Percentiles rank a stretch among this genome's conserved stretches.
Evolutionary conservation across 2,113 vertebrate species (phyloP).

Genomic region (Datnioides undecimradiatus): DNA sequence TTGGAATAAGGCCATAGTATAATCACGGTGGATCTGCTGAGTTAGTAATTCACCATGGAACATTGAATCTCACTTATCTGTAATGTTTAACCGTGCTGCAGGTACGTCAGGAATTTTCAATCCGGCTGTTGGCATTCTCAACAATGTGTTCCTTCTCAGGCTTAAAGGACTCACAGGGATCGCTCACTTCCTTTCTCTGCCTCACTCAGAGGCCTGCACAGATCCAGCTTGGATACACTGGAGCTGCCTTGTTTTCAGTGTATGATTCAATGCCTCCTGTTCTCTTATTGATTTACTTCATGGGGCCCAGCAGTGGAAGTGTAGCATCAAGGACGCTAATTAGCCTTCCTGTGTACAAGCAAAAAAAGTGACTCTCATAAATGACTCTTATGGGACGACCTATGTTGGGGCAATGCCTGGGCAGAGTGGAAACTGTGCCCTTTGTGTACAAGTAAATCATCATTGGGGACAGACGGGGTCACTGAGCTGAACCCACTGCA

Average conservation of each 20-base stretch:
- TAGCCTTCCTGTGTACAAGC: constrained; percentile 44
- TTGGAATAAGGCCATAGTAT: constrained; percentile 6
- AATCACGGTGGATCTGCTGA: constrained; percentile 25
- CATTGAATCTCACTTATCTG: constrained; percentile 33
- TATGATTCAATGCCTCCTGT: constrained; percentile 53
- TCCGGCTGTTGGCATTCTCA: not conserved
- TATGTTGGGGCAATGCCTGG: constrained; percentile 21
- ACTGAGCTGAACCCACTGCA: constrained; percentile 59
- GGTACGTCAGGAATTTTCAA: constrained; percentile 37
- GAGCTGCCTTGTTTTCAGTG: constrained; percentile 44
- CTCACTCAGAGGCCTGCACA: constrained; percentile 26
- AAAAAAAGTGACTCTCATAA: constrained; percentile 58
- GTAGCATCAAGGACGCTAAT: constrained; percentile 39
- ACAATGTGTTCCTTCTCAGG: constrained; percentile 27
- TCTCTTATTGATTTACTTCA: constrained; percentile 64
- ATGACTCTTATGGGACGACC: constrained; percentile 59
- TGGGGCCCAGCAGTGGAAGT: constrained; percentile 24
- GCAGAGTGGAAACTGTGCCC: constrained; percentile 67
- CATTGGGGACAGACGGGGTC: constrained; percentile 56
- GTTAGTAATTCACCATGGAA: constrained; percentile 26
- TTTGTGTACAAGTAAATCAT: constrained; percentile 66
- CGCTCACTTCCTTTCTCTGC: constrained; percentile 42
- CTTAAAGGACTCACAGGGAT: constrained; percentile 44
- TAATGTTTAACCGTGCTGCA: constrained; percentile 36
- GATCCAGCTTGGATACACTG: constrained; percentile 12